Evolutionary conservation across 1,140 invertebrate genomes (phyloP), one percentile per base, ranked within the genome.

Genomic region (Drosophila pectinifera): DNA sequence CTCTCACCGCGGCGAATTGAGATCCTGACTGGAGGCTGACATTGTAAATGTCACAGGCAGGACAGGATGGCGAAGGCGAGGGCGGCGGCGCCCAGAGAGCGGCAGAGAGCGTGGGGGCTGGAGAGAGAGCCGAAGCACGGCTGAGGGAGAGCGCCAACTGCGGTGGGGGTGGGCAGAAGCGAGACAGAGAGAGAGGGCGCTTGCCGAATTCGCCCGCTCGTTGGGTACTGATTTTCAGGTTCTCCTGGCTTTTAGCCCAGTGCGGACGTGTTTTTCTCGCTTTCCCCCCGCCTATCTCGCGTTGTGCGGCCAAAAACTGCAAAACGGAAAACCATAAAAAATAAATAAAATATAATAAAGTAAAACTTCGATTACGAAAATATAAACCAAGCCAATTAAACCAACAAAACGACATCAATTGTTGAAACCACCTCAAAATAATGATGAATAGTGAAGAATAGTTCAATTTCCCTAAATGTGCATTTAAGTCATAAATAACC

Each of bases 211-310:
- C 67, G 67, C 67, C 67, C 64, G 64, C 65, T 39, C 13, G 67
- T 39, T 65, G 76, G 78, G 77, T 89, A 88, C 84, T 84, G 84
- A 89, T 78, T 88, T 88, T 89, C 46, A 88, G 84, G 80, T 88
- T 89, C 80, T 89, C 63, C 84, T 88, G 80, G 85, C 84, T 73
- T 61, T 65, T 84, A 70, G 83, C 70, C 85, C 83, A 79, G 84
- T 84, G 76, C 84, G 84, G 84, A 88, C 84, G 84, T 88, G 84
- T 83, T 77, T 88, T 83, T 69, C 53, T 49, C 61, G 61, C 61
- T 75, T 53, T 57, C 43, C 70, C 53, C 41, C 8, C 22, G 39
- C 38, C 26, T 73, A 54, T 8, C 49, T 8, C 26, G 45, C 31
- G 38, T n/a, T 45, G 34, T 42, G 74, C 41, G 48, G 34, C 56